These are phyloP conservation scores for Thamnaconus septentrionalis DNA, from an alignment of 2,113 vertebrate genomes.

Conservation along the genomic window DNA sequence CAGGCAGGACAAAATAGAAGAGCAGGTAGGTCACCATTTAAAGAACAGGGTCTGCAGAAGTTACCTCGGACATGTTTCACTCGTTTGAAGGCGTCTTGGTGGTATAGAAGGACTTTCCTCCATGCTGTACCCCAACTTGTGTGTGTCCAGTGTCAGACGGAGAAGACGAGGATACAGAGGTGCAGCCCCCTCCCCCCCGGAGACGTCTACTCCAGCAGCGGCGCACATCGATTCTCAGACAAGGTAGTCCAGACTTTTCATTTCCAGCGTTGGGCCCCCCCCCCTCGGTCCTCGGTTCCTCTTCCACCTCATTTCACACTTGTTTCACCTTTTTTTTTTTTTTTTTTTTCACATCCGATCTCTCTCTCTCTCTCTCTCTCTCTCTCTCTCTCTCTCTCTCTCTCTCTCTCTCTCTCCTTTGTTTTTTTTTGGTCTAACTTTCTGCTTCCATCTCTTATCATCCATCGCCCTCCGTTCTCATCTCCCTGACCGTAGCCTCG, in stretches of 20 bases:
- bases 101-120: not conserved
- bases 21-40: conserved; percentile 80
- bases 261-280: conserved; percentile 59
- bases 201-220: conserved; percentile 83
- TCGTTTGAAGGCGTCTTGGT: too few relatives aligned
- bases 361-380: not conserved
- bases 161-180: conserved; percentile 88
- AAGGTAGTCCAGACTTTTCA: conserved; percentile 73
- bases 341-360: not conserved
- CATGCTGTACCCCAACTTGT: not conserved
- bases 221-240: conserved; percentile 85
- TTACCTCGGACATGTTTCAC: too few relatives aligned
- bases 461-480: conserved; percentile 2
- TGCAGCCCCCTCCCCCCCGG: conserved; percentile 80
- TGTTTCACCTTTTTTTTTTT: not conserved
- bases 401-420: not conserved
- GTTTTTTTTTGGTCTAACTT: not conserved
- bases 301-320: not conserved
- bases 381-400: not conserved
- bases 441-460: not conserved
- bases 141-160: conserved; percentile 81
- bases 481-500: conserved; percentile 70
- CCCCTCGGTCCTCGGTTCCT: conserved; percentile 43
- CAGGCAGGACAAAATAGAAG: conserved; percentile 97
- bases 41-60: not conserved